Base-by-base conservation (phyloP, 2,113 vertebrate genomes). In the Pithys albifrons region DNA sequence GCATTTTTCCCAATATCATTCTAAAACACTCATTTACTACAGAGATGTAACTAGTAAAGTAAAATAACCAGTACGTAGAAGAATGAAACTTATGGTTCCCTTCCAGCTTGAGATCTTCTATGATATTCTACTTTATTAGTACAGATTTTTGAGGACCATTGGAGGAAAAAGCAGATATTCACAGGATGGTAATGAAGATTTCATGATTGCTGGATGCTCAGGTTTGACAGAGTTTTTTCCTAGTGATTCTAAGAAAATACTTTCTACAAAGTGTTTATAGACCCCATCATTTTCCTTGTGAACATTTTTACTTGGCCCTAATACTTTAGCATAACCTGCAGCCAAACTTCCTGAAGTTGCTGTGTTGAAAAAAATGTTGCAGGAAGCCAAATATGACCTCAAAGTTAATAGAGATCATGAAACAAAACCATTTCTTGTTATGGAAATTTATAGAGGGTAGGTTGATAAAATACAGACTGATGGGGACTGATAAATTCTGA, bases 331-430 rank as follows among this genome's bases (percentile, higher is more conserved):
- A 64, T 51, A 41, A 79, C 28, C 19, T 62, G 23, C 18, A 85
- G 49, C 1, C 22, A 89, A 89, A 79, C n/a, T 79, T 91, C 14
- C 48, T 66, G 20, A 73, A 74, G 55, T 41, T 91, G 11, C 8
- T 31, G 5, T 5, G 5, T 22, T 76, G 59, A 76, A 71, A 85
- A 95, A 95, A 88, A 64, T 16, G 10, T 57, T 52, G 12, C 20
- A 88, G 52, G 76, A 85, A 82, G 43, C n/a, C 69, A 94, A 51
- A 88, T 83, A 85, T 37, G 35, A 89, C 84, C 55, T 95, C 70
- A 27, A 73, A 74, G 20, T 33, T 58, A 93, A 76, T 0, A 0
- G 37, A 51, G 16, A 85, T 77, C 9, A 43, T 39, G 55, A 88
- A 96, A 94, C 12, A 66, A 93, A 95, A 83, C 86, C 0, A 55